These are phyloP conservation scores for Sprattus sprattus DNA, from an alignment of 2,113 vertebrate species.

Conservation along the genomic window DNA sequence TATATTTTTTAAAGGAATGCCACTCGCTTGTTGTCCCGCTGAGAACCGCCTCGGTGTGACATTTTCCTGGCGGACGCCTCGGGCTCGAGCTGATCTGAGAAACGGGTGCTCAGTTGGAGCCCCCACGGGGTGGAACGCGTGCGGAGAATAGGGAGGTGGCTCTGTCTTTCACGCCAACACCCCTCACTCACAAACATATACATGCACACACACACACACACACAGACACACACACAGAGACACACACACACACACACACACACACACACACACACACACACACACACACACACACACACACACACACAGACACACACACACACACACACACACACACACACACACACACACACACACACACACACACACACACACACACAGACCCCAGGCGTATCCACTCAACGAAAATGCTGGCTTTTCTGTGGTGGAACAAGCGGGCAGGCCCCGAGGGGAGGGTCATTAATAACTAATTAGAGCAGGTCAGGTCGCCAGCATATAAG, in stretches of 20 bases:
- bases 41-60: conserved; percentile 29
- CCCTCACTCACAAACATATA: not conserved
- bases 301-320: conserved; percentile 1
- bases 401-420: conserved; percentile 60
- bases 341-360: conserved; percentile 31
- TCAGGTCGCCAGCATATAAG: conserved; percentile 81
- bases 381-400: conserved; percentile 58
- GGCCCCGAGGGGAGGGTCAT: conserved; percentile 81
- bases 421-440: conserved; percentile 71
- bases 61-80: conserved; percentile 30
- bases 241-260: too few relatives aligned
- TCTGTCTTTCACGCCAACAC: conserved; percentile 4
- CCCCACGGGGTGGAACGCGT: conserved; percentile 25
- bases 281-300: not conserved
- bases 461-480: conserved; percentile 88
- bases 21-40: conserved; percentile 39
- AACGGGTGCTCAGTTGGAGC: conserved; percentile 28
- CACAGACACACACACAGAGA: too few relatives aligned
- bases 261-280: not conserved
- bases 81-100: conserved; percentile 19
- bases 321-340: conserved; percentile 25
- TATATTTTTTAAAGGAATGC: conserved; percentile 15
- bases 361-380: conserved; percentile 17
- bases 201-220: too few relatives aligned
- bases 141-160: conserved; percentile 20